Percentiles rank a stretch among this genome's conserved stretches.
Conservation (phyloP, 2,113 vertebrate species). For the Brachypodius melanocephalos region DNA sequence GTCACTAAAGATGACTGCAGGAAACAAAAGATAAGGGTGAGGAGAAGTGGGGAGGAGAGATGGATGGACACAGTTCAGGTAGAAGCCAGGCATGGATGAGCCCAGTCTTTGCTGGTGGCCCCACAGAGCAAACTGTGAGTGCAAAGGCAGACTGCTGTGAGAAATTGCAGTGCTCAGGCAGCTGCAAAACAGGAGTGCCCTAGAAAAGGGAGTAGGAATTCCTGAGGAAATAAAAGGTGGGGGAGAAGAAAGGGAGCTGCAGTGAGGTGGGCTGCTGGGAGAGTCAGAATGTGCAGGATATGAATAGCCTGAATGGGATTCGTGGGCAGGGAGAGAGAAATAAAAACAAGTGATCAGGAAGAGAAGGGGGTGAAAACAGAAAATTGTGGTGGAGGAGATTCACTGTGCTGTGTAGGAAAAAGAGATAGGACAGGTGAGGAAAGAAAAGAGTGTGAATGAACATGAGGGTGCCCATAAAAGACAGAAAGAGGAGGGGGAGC, state of each 20-base stretch:
- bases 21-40: background rate
- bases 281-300: background rate
- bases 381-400: background rate
- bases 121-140: background rate
- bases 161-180: background rate
- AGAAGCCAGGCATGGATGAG: background rate
- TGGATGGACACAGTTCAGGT: background rate
- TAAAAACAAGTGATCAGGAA: background rate
- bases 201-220: background rate
- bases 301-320: background rate
- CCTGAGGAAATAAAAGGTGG: background rate
- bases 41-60: background rate
- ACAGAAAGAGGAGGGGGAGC: background rate
- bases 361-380: background rate
- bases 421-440: background rate
- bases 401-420: background rate
- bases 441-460: background rate
- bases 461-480: background rate
- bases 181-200: background rate
- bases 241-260: background rate
- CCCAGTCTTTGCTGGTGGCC: background rate
- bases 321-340: background rate
- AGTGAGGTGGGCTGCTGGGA: background rate
- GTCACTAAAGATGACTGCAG: background rate
- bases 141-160: background rate